A percentile compares a stretch with the other conserved stretches of the same genome.
Evolutionary conservation across 2,888 invertebrate species (phyloP).

Genomic region (Stratiomys singularior): DNA sequence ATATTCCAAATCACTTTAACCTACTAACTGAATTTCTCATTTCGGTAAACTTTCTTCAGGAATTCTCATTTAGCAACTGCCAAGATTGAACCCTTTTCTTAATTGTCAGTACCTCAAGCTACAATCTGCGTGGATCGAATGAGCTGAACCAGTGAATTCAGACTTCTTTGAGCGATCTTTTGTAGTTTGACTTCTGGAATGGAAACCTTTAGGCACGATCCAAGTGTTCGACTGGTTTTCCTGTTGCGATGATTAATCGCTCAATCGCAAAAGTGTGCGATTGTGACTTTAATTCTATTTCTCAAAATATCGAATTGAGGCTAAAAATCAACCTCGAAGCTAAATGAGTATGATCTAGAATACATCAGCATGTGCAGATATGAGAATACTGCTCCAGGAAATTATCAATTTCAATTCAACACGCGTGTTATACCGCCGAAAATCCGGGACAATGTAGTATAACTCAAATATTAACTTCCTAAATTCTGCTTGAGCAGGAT

Average conservation of each 20-base stretch:
- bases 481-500: too few species aligned
- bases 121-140: background rate
- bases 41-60: background rate
- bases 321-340: too few species aligned
- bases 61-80: background rate
- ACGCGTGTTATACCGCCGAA: too few species aligned
- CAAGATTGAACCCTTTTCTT: background rate
- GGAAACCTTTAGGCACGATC: background rate
- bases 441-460: too few species aligned
- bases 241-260: slow-evolving; percentile 2
- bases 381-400: too few species aligned
- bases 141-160: background rate
- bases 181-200: background rate
- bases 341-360: too few species aligned
- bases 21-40: slow-evolving; percentile 34
- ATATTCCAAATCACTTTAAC: slow-evolving; percentile 26
- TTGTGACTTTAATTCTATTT: background rate
- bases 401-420: too few species aligned
- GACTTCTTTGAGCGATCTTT: too few species aligned
- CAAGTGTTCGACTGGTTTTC: background rate
- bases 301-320: background rate
- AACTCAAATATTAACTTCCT: too few species aligned
- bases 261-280: slow-evolving; percentile 14
- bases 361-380: too few species aligned
- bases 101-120: background rate